Evolutionary conservation across 2,113 vertebrate species (phyloP).

Genomic region (Cyanoderma ruficeps): DNA sequence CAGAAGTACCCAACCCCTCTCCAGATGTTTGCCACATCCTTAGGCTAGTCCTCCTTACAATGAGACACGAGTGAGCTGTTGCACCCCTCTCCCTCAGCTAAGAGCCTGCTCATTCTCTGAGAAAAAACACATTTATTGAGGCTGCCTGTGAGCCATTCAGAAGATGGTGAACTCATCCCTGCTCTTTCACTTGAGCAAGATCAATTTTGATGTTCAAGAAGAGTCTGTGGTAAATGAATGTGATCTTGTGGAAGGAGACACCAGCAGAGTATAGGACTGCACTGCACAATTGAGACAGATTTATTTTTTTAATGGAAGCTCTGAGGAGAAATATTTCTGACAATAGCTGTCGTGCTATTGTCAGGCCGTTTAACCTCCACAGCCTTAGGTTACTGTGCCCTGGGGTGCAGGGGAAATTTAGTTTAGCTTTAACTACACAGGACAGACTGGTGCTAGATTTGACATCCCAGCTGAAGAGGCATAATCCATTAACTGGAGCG

Average conservation of each 20-base stretch:
- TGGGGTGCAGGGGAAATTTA: neutral
- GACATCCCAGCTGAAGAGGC: neutral
- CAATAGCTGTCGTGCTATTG: neutral
- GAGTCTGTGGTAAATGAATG: neutral
- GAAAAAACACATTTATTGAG: neutral
- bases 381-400: neutral
- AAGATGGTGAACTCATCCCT: neutral
- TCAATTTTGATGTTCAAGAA: neutral
- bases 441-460: neutral
- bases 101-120: neutral
- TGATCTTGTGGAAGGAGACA: neutral
- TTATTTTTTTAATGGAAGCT: neutral
- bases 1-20: rapidly evolving
- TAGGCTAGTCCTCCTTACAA: neutral
- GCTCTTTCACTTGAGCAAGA: neutral
- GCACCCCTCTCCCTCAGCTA: neutral
- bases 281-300: neutral
- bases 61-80: neutral
- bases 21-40: neutral
- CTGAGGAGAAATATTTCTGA: constrained; percentile 44
- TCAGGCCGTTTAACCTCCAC: constrained; percentile 5
- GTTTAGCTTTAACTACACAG: neutral
- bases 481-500: neutral
- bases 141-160: neutral
- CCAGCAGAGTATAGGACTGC: neutral